Percentiles rank a stretch among this genome's conserved stretches.
These are phyloP conservation scores for Tetramorium parvispinum DNA, from an alignment of 1,140 invertebrate genomes.

Conservation along the genomic window DNA sequence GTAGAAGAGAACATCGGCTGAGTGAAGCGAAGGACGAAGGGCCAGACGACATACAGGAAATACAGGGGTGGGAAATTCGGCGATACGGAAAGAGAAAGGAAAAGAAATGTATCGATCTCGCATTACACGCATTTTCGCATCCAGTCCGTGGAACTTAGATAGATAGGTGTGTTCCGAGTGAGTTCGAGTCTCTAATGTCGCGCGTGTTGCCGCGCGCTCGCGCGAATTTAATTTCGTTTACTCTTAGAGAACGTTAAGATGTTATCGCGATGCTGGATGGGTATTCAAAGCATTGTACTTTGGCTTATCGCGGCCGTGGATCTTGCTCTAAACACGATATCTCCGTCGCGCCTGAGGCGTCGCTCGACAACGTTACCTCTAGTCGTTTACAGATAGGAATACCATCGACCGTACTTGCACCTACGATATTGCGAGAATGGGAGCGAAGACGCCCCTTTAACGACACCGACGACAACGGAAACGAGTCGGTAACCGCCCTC, in stretches of 20 bases:
- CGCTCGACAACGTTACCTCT: constrained; percentile 56
- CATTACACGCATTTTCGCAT: constrained; percentile 69
- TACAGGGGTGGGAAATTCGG: constrained; percentile 27
- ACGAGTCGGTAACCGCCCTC: constrained; percentile 33
- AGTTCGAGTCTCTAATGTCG: constrained; percentile 34
- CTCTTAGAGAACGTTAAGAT: constrained; percentile 81
- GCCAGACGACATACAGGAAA: constrained; percentile 7
- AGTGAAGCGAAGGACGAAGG: constrained; percentile 43
- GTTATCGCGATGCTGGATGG: constrained; percentile 80
- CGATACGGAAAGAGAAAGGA: constrained; percentile 69
- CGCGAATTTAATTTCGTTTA: constrained; percentile 82
- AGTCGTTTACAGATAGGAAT: constrained; percentile 71
- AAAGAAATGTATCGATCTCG: constrained; percentile 75
- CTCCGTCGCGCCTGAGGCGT: constrained; percentile 73
- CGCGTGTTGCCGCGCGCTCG: constrained; percentile 19
- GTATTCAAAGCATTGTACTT: constrained; percentile 81
- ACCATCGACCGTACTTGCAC: constrained; percentile 71
- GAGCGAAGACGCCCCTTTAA: constrained; percentile 53
- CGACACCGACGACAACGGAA: constrained; percentile 44
- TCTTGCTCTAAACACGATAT: constrained; percentile 79
- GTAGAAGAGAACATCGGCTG: constrained; percentile 41
- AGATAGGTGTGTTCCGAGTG: constrained; percentile 15
- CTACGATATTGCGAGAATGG: constrained; percentile 58
- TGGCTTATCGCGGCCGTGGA: constrained; percentile 78
- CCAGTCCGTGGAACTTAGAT: constrained; percentile 45